These are phyloP conservation scores for Tonatia bakeri DNA, from an alignment of 2,113 vertebrate genomes.

Conservation along the genomic window DNA sequence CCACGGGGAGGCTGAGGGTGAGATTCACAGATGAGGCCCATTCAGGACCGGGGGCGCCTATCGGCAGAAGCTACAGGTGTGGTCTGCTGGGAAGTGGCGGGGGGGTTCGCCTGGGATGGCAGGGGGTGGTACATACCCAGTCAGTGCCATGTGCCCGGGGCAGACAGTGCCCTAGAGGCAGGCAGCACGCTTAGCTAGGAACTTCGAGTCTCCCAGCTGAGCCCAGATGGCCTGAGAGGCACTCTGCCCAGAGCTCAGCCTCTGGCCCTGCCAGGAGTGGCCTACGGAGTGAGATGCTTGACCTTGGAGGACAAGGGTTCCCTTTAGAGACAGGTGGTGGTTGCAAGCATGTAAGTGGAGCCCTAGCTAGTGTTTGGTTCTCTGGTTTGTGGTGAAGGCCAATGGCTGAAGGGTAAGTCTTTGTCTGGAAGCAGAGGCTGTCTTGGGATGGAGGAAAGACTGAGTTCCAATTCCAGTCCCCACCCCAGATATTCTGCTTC, in stretches of 20 bases:
- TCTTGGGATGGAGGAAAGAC: accelerated
- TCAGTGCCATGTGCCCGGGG: accelerated
- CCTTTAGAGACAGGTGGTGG: not conserved
- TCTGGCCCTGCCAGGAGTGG: not conserved
- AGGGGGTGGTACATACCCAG: accelerated
- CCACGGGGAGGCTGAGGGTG: accelerated
- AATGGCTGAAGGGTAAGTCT: not conserved
- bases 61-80: not conserved
- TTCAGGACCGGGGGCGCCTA: accelerated
- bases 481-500: accelerated
- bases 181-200: accelerated
- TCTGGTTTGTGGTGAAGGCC: not conserved
- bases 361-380: not conserved
- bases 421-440: not conserved
- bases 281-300: accelerated
- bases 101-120: not conserved
- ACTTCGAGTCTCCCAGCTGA: not conserved
- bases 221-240: not conserved
- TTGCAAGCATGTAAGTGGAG: accelerated
- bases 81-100: not conserved
- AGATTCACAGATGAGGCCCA: not conserved
- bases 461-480: accelerated
- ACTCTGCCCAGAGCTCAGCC: not conserved
- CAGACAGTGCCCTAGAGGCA: not conserved
- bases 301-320: not conserved